Evolutionary conservation across 2,113 vertebrate species (phyloP), one percentile per base, ranked within the genome.

Genomic region (Callopanchax toddi): DNA sequence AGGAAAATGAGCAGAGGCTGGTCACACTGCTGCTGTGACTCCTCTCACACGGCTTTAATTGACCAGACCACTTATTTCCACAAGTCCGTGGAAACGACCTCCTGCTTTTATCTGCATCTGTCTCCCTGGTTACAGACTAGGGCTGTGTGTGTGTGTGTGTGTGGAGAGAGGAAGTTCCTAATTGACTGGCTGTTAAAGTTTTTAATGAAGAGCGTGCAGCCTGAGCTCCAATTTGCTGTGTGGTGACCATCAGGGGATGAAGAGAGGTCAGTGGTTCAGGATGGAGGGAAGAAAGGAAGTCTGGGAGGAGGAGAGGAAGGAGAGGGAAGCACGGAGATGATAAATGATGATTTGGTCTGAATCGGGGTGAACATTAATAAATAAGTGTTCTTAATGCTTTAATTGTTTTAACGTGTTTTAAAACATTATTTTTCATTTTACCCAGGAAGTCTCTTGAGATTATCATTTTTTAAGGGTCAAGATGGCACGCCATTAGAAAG

Each of bases 111-210:
- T 75, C 70, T 78, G 48, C 49, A 37, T 23, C 60, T 22, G 71
- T 91, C 71, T 66, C 86, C 78, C 85, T 88, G 76, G 86, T 76
- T 81, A 87, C 83, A 48, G 39, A 59, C 67, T 25, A 45, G 60
- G 71, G 57, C 71, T 77, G 52, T 40, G 44, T 53, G 53, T 67
- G 20, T 40, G 32, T 32, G 20, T 39, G 15, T 52, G 62, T 70
- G 43, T 68, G 66, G 65, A 34, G 51, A 59, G 76, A 78, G 71
- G 71, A 50, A 78, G 69, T 46, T 79, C 43, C 78, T 91, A 91
- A 92, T 92, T 91, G 87, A 82, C 83, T 90, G 71, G 55, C 63
- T 82, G 75, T 86, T 86, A 79, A 87, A 91, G 78, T 84, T 84
- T 89, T 89, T 85, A 87, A 88, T 89, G 82, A 87, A 82, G 81